Evolutionary conservation across 92 coral and sea anemone genomes (phyloP), one percentile per base, ranked within the genome.

Genomic region (Zoanthus gigantus): DNA sequence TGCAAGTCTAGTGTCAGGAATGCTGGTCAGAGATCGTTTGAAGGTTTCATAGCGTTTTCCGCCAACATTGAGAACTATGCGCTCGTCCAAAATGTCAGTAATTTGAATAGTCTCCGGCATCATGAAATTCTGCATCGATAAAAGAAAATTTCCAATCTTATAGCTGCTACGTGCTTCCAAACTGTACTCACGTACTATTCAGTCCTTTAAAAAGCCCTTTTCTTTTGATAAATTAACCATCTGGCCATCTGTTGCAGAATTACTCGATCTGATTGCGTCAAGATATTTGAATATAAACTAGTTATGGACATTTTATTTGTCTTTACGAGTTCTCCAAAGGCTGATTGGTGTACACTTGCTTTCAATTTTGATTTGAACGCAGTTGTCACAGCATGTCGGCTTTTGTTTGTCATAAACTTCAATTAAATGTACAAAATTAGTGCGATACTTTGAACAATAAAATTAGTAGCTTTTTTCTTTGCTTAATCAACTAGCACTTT

Each of bases 1-100:
- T 0, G 97, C 95, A 1, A 94, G 92, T 23, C 97, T 61, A 0
- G 97, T 94, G 86, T 94, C 95, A 44, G 97, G 95, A 61, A 94
- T 92, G 65, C 94, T 94, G 29, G 91, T 88, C 71, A 94, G 84
- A 34, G 97, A 92, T 76, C 88, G 89, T 73, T 90, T 87, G 78
- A 90, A 94, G 13, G 97, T 94, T 63, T 94, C 97, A 79, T 90
- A 93, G 32, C 93, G 89, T 58, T 90, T 73, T 2, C 97, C 97
- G 29, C 97, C 97, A 32, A 94, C 92, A 74, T 94, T 94, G 10
- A 94, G 92, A 18, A 94, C 88, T 46, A 94, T 82, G 13, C 92
- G 93, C 6, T 85, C 82, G 52, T 85, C 92, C 7, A 74, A 28
- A 34, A 81, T 67, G 16, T 58, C 56, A 31, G 29, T 81, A 14